Conservation (phyloP, 2,888 invertebrate genomes). For the Eutolmus rufibarbis region DNA sequence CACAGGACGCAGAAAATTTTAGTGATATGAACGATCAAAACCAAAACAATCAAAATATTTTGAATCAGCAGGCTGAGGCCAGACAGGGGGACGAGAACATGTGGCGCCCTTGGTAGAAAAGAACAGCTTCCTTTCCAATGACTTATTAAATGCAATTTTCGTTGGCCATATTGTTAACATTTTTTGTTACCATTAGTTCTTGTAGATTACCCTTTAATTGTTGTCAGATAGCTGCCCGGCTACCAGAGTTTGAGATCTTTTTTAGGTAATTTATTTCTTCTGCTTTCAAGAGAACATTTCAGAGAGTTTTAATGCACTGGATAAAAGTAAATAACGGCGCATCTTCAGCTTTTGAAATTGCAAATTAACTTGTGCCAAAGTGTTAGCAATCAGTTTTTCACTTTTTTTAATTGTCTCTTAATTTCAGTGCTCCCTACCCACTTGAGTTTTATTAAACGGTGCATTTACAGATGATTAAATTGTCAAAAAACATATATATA, state of each 20-base stretch:
- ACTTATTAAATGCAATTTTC: conserved; percentile 14
- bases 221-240: not conserved
- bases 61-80: conserved; percentile 50
- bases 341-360: conserved; percentile 5
- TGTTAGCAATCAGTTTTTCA: conserved; percentile 1
- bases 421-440: not conserved
- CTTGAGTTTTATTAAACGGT: conserved; percentile 5
- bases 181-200: conserved; percentile 9
- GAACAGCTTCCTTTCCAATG: not conserved
- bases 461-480: conserved; percentile 22
- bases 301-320: conserved; percentile 13
- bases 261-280: not conserved
- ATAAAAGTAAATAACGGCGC: not conserved
- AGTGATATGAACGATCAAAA: conserved; percentile 50
- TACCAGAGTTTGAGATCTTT: not conserved
- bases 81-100: conserved; percentile 62
- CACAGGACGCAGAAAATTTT: conserved; percentile 38
- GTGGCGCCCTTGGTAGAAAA: conserved; percentile 66
- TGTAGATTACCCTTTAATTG: not conserved
- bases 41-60: conserved; percentile 53
- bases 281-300: not conserved
- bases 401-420: not conserved
- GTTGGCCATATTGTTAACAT: conserved; percentile 21
- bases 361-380: conserved; percentile 28
- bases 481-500: not conserved